Conservation (phyloP, 37 sponge, comb jelly and placozoan genomes). For the Spongia lamella region DNA sequence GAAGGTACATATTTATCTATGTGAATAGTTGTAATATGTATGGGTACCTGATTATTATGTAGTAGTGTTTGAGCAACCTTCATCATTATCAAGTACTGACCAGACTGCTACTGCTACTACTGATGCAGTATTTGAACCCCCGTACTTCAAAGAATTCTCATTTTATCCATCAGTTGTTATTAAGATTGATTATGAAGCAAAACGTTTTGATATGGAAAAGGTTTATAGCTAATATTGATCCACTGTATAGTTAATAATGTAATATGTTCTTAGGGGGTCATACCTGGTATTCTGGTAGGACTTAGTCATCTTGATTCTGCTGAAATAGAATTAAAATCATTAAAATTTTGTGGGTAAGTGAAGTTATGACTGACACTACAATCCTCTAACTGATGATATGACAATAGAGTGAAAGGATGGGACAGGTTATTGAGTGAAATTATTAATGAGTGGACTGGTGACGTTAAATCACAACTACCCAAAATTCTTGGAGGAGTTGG, state of each 20-base stretch:
- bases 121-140: not conserved
- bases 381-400: not conserved
- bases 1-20: not conserved
- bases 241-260: not conserved
- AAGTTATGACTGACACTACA: not conserved
- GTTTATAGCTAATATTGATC: constrained; percentile 14
- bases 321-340: constrained; percentile 78
- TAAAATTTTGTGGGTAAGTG: constrained; percentile 24
- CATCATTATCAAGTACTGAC: not conserved
- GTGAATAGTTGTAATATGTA: too few species aligned
- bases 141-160: constrained; percentile 60
- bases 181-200: constrained; percentile 89
- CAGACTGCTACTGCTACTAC: not conserved
- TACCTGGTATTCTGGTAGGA: constrained; percentile 82
- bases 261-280: constrained; percentile 52
- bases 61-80: not conserved
- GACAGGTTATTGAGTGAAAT: constrained; percentile 66
- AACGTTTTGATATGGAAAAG: constrained; percentile 66
- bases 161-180: constrained; percentile 91
- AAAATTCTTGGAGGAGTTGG: constrained; percentile 89
- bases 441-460: constrained; percentile 64
- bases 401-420: constrained; percentile 79
- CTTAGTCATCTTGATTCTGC: constrained; percentile 87
- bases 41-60: too few species aligned
- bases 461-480: constrained; percentile 82